A percentile compares a stretch with the other conserved stretches of the same genome.
Evolutionary conservation across 2,113 vertebrate species (phyloP).

Genomic region (Cyrtonyx montezumae): DNA sequence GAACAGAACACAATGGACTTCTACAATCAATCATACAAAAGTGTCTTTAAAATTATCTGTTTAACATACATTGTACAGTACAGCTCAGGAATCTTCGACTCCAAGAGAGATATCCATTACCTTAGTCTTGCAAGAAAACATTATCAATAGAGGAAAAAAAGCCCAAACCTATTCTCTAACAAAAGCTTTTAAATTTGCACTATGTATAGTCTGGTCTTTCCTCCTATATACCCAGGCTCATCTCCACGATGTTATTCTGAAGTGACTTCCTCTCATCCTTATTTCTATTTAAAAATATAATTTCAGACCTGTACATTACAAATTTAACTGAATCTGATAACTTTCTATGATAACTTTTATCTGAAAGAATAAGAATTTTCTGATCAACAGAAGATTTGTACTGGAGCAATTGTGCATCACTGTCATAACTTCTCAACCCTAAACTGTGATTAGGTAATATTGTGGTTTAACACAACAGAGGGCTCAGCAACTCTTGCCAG

Average conservation of each 20-base stretch:
- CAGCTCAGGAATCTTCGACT: not conserved
- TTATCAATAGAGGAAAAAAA: not conserved
- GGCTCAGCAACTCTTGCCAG: not conserved
- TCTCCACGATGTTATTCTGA: not conserved
- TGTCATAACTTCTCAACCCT: not conserved
- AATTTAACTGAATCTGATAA: not conserved
- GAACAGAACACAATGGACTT: not conserved
- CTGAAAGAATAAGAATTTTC: not conserved
- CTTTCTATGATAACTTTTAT: not conserved
- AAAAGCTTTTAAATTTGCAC: not conserved
- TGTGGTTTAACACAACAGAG: not conserved
- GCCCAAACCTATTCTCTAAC: rapidly evolving
- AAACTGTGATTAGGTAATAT: not conserved
- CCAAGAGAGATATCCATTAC: not conserved
- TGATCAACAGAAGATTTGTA: not conserved
- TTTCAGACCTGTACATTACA: not conserved
- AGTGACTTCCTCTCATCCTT: not conserved
- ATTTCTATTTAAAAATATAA: not conserved
- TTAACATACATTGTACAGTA: not conserved
- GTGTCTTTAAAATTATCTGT: not conserved
- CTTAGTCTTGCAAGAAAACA: not conserved
- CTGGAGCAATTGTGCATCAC: not conserved
- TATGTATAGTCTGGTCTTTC: not conserved
- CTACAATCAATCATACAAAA: not conserved
- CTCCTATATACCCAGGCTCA: not conserved